A percentile compares a stretch with the other conserved stretches of the same genome.
These are phyloP conservation scores for Podilymbus podiceps DNA, from an alignment of 2,113 vertebrate species.

Conservation along the genomic window DNA sequence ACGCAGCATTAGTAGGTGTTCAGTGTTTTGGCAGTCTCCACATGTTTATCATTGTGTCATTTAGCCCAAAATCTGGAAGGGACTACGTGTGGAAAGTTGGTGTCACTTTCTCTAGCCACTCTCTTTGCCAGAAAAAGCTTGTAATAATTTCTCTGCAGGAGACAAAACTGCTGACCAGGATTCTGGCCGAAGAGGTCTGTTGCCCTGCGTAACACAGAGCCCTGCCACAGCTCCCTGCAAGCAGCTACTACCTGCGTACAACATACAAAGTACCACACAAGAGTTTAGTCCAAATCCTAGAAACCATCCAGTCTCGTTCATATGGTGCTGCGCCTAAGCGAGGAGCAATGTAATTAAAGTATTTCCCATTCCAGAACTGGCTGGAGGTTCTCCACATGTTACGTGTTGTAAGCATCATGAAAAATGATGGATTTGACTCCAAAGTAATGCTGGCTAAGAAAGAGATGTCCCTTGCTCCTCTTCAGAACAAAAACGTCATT, in stretches of 20 bases:
- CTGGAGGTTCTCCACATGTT: not conserved
- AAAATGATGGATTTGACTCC: not conserved
- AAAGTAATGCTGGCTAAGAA: not conserved
- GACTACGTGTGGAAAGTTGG: not conserved
- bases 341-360: not conserved
- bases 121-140: not conserved
- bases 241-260: not conserved
- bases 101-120: not conserved
- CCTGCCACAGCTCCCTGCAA: not conserved
- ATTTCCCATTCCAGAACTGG: not conserved
- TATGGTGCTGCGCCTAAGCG: not conserved
- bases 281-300: not conserved
- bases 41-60: not conserved
- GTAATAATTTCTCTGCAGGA: not conserved
- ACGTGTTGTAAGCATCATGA: accelerated
- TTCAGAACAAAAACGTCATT: not conserved
- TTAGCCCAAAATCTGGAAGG: not conserved
- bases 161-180: not conserved
- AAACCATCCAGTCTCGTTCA: not conserved
- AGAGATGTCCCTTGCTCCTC: not conserved
- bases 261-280: accelerated
- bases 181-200: not conserved
- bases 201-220: not conserved
- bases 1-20: not conserved
- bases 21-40: not conserved